phyloP scores from a whole-genome alignment of 2,113 vertebrate genomes.

The Thymallus thymallus region DNA sequence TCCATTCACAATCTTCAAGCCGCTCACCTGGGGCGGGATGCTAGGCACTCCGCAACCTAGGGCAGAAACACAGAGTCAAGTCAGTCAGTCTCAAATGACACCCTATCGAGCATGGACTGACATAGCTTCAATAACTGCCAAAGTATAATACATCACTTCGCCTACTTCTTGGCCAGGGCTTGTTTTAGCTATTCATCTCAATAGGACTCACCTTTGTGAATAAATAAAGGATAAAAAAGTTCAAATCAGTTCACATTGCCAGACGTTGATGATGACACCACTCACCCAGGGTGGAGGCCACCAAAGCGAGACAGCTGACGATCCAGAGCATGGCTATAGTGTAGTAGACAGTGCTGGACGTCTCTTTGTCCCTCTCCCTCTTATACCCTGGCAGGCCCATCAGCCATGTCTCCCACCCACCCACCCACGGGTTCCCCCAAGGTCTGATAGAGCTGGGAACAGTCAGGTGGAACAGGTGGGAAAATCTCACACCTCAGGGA shows the following conservation, averaged over 20 bases:
- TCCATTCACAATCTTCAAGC: slow-evolving; percentile 79
- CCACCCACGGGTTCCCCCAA: not conserved
- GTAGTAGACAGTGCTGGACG: not conserved
- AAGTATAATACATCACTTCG: too few species aligned
- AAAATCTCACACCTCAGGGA: too few species aligned
- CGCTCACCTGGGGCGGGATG: slow-evolving; percentile 74
- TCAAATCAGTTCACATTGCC: not conserved
- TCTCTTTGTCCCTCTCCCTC: not conserved
- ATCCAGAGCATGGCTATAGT: slow-evolving; percentile 59
- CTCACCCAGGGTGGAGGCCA: slow-evolving; percentile 76
- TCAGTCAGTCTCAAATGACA: too few species aligned
- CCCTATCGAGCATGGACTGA: too few species aligned
- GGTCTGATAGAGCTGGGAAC: slow-evolving; percentile 57
- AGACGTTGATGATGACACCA: slow-evolving; percentile 1
- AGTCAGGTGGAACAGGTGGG: too few species aligned
- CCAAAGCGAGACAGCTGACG: slow-evolving; percentile 67
- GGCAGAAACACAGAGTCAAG: not conserved
- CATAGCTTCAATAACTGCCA: too few species aligned
- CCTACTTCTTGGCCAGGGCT: too few species aligned
- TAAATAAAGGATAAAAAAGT: not conserved
- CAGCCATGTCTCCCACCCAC: slow-evolving; percentile 41
- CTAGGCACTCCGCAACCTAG: slow-evolving; percentile 78
- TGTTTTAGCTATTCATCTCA: too few species aligned
- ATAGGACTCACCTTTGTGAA: not conserved
- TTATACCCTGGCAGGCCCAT: slow-evolving; percentile 20